Evolutionary conservation across 2,797 vertebrate genomes (phyloP).

Genomic region (Benthosema pterotum): DNA sequence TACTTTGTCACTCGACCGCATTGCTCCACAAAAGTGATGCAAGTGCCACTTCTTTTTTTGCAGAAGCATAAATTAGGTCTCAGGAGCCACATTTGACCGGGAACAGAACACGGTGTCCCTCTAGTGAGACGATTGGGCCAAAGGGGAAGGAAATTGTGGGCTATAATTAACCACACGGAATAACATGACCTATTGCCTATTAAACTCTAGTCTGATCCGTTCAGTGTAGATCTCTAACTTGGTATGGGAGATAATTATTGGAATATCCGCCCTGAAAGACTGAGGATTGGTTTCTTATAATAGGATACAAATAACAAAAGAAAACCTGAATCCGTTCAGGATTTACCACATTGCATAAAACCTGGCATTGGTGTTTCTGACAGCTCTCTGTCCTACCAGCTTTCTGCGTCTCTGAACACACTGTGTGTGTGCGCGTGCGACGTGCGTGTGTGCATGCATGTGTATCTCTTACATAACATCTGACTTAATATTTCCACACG

Average conservation of each 20-base stretch:
- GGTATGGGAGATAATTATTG: no score
- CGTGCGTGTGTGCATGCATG: slow-evolving; percentile 30
- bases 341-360: slow-evolving; percentile 18
- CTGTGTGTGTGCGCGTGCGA: background rate
- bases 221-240: no score
- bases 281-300: no score
- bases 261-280: no score
- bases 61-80: no score
- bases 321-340: slow-evolving; percentile 53
- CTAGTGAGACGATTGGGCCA: no score
- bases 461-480: slow-evolving; percentile 56
- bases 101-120: no score
- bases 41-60: no score
- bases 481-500: slow-evolving; percentile 48
- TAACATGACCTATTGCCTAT: background rate
- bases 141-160: no score
- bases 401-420: slow-evolving; percentile 37
- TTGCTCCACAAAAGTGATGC: no score
- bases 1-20: no score
- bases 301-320: background rate
- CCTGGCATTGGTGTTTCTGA: slow-evolving; percentile 58
- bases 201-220: background rate
- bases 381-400: slow-evolving; percentile 39
- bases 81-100: no score
- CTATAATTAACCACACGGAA: background rate